Conservation (phyloP, 1,140 invertebrate species). For the Psilanteris sp. region DNA sequence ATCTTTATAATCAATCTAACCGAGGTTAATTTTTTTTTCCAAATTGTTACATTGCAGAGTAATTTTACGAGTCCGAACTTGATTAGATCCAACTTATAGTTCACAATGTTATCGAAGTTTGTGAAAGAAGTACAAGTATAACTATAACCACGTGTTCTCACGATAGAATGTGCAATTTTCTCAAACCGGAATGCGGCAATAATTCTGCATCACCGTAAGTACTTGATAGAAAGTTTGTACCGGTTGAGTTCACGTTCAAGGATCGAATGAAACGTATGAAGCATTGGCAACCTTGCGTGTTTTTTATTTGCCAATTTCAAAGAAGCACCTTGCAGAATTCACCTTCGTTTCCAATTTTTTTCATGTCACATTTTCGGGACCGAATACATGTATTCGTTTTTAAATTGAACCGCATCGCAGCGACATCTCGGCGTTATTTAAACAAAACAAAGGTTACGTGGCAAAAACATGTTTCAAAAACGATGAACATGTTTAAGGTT, state of each 20-base stretch:
- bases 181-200: constrained; percentile 59
- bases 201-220: constrained; percentile 50
- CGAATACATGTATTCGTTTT: no score
- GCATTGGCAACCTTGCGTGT: constrained; percentile 11
- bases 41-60: no score
- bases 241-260: constrained; percentile 62
- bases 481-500: constrained; percentile 17
- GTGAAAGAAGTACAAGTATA: constrained; percentile 19
- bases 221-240: constrained; percentile 60
- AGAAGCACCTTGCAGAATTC: no score
- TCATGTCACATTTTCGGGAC: no score
- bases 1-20: no score
- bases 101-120: constrained; percentile 13
- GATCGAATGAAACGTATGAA: constrained; percentile 39
- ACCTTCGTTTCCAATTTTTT: no score
- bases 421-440: neutral
- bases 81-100: neutral
- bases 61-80: neutral
- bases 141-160: constrained; percentile 44
- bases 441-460: constrained; percentile 19
- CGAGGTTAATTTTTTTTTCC: no score
- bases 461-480: constrained; percentile 21
- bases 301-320: constrained; percentile 11
- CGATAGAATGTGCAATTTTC: constrained; percentile 58
- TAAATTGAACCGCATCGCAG: no score